A percentile compares a stretch with the other conserved stretches of the same genome.
Conservation (phyloP, 2,888 invertebrate species). For the Ophioninae sp. region DNA sequence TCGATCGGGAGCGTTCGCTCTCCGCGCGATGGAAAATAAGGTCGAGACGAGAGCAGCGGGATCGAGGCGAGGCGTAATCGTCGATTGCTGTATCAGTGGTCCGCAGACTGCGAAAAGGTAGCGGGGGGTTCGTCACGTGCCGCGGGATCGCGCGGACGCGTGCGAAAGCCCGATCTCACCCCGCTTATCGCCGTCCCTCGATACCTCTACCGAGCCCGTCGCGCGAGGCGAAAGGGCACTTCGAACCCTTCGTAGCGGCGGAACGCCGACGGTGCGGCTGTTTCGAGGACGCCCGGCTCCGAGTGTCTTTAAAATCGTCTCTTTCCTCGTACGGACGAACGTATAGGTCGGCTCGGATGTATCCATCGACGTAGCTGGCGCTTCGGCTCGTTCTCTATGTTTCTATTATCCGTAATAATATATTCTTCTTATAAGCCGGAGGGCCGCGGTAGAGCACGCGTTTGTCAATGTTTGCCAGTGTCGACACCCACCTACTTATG, state of each 20-base stretch:
- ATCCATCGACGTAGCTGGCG: conserved; percentile 39
- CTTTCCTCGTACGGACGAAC: conserved; percentile 3
- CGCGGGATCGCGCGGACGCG: conserved; percentile 56
- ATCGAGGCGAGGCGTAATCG: conserved; percentile 73
- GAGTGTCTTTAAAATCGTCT: no score
- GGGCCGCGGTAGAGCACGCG: conserved; percentile 73
- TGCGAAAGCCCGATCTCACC: conserved; percentile 58
- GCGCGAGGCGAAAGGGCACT: no score
- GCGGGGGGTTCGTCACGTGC: conserved; percentile 70
- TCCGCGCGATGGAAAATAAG: no score
- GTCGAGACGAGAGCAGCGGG: neutral
- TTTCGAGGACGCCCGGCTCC: no score
- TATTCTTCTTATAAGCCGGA: conserved; percentile 76
- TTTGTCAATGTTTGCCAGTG: conserved; percentile 81
- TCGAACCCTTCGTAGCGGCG: no score
- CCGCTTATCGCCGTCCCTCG: conserved; percentile 57
- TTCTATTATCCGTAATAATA: conserved; percentile 80
- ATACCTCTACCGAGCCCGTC: conserved; percentile 21
- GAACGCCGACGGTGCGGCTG: no score
- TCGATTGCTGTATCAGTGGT: conserved; percentile 78
- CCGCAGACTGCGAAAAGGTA: conserved; percentile 68
- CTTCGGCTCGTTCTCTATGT: conserved; percentile 66
- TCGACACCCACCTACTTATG: conserved; percentile 82
- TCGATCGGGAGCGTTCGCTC: no score
- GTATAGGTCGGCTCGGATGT: neutral